phyloP scores from a whole-genome alignment of 2,113 vertebrate genomes.

The Tonatia bakeri region DNA sequence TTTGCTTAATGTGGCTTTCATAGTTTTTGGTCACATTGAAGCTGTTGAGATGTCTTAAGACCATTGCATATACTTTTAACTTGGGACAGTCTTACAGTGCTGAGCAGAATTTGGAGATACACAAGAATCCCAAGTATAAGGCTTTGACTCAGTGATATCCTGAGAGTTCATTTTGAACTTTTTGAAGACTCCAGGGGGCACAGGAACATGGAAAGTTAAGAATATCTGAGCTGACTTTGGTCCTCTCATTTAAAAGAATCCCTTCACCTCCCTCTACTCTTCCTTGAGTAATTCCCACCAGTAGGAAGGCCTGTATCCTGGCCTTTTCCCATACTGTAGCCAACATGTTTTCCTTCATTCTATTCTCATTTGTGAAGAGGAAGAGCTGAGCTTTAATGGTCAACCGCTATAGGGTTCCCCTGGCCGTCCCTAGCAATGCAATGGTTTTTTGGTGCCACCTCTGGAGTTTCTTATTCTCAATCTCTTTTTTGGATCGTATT shows the following conservation, averaged over 20 bases:
- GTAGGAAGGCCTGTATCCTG: neutral
- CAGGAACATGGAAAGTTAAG: neutral
- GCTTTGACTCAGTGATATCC: neutral
- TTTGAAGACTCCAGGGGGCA: neutral
- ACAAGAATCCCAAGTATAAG: neutral
- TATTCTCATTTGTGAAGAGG: neutral
- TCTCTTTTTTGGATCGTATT: neutral
- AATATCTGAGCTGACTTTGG: neutral
- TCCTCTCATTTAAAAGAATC: neutral
- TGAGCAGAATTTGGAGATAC: neutral
- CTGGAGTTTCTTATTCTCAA: neutral
- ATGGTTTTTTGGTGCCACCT: neutral
- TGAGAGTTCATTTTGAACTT: neutral
- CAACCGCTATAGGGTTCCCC: neutral
- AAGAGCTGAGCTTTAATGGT: neutral
- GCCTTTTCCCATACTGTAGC: neutral
- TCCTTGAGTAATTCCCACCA: neutral
- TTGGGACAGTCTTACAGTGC: neutral
- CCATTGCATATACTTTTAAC: neutral
- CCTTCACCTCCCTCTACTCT: neutral
- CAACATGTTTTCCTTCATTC: neutral
- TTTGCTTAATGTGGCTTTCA: conserved; percentile 22
- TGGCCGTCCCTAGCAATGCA: neutral
- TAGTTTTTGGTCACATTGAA: neutral
- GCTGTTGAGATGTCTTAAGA: neutral